Base-by-base conservation (phyloP, 2,797 vertebrate species). In the Antrozous pallidus region DNA sequence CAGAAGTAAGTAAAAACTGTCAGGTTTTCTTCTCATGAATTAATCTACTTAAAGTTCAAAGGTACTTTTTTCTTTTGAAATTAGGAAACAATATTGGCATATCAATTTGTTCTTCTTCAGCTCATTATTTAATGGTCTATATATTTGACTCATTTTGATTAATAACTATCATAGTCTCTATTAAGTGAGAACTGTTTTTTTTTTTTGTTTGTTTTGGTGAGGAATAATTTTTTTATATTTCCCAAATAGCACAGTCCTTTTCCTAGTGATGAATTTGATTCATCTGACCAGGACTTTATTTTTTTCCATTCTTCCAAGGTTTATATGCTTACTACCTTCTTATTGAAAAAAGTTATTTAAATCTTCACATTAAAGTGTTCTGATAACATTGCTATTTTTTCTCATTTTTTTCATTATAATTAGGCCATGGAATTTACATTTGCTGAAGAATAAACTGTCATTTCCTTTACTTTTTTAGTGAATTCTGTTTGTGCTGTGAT, bases 301-400 rank as follows among this genome's bases (percentile, higher is more conserved):
- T 58, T 40, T 91, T 96, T 91, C 83, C 18, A 78, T 36, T 93
- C 24, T 82, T 88, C 38, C 5, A 85, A 71, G 6, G 18, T 67
- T 74, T 87, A 78, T 54, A 89, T 88, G 22, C n/a, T 91, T 5
- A 75, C n/a, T 6, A 70, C 18, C 16, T 74, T 82, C 85, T 84
- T 88, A 79, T 6, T 88, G 33, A 90, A 51, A 63, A 31, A 92
- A 80, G 22, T 75, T 93, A 82, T 82, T 88, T 93, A 91, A 85
- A 77, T 90, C 31, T 87, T 85, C 84, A 96, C 40, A 38, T 71
- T 83, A 80, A 8, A 74, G 40, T 2, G 54, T 89, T 88, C 13
- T 84, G 78, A 77, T 78, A 94, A 33, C 10, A 91, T n/a, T 40
- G 22, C 8, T 82, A 45, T 84, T 91, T 93, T 93, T 93, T 92